phyloP scores from a whole-genome alignment of 2,797 vertebrate species.

The Sciaenops ocellatus region DNA sequence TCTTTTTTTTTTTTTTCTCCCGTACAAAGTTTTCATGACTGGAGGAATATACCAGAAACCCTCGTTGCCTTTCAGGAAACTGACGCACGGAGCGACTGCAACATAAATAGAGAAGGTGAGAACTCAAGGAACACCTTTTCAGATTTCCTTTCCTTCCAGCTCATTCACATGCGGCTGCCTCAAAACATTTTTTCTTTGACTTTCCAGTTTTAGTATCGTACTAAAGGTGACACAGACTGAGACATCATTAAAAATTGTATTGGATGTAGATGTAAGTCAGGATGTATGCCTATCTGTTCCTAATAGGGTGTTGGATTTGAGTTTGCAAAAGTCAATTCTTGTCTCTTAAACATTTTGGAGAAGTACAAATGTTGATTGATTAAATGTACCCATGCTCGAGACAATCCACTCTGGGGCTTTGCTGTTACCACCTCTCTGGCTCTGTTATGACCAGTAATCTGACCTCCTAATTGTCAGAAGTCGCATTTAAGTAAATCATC shows the following conservation, averaged over 20 bases:
- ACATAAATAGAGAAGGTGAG: slow-evolving; percentile 55
- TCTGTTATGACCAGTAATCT: background rate
- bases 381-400: background rate
- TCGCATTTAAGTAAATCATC: background rate
- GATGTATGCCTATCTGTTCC: background rate
- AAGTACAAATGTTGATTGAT: too few species aligned
- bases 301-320: too few species aligned
- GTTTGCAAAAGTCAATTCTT: background rate
- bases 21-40: slow-evolving; percentile 32
- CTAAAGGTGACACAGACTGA: background rate
- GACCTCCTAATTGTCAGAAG: background rate
- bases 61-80: slow-evolving; percentile 62
- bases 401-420: background rate
- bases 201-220: background rate
- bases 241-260: background rate
- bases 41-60: slow-evolving; percentile 49
- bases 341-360: background rate
- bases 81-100: slow-evolving; percentile 47
- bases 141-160: slow-evolving; percentile 13
- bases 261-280: background rate
- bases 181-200: background rate
- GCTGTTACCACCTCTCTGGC: background rate
- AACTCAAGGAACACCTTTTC: slow-evolving; percentile 39
- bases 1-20: background rate
- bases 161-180: slow-evolving; percentile 30